These are phyloP conservation scores for Fabriciana adippe DNA, from an alignment of 2,888 invertebrate species.

Conservation along the genomic window DNA sequence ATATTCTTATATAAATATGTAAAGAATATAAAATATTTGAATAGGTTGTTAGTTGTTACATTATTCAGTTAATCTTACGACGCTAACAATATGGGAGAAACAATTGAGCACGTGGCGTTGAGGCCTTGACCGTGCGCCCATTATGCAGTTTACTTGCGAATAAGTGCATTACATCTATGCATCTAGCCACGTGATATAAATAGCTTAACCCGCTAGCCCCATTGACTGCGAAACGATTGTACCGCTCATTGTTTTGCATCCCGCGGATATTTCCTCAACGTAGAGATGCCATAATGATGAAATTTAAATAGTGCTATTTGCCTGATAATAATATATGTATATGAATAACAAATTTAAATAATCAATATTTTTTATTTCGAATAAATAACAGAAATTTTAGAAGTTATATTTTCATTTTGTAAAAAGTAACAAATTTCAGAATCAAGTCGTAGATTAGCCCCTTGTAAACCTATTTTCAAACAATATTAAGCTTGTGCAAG, in stretches of 20 bases:
- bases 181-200: slow-evolving; percentile 40
- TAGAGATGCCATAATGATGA: not conserved
- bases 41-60: too few species aligned
- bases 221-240: slow-evolving; percentile 35
- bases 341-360: not conserved
- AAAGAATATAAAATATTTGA: too few species aligned
- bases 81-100: slow-evolving; percentile 45
- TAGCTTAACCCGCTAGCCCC: slow-evolving; percentile 39
- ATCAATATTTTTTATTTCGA: not conserved
- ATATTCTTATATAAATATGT: not conserved
- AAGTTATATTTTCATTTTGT: too few species aligned
- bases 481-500: not conserved
- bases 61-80: slow-evolving; percentile 19
- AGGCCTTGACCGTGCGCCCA: slow-evolving; percentile 78
- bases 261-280: slow-evolving; percentile 16
- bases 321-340: not conserved
- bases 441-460: too few species aligned
- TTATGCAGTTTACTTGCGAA: slow-evolving; percentile 77
- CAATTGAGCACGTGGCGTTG: slow-evolving; percentile 73
- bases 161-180: slow-evolving; percentile 67
- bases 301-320: not conserved
- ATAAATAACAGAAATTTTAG: too few species aligned
- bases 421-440: too few species aligned
- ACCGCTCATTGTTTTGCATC: slow-evolving; percentile 33
- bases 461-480: not conserved